Evolutionary conservation across 2,888 invertebrate genomes (phyloP), one percentile per base, ranked within the genome.

Genomic region (Leptinotarsa haldemani): DNA sequence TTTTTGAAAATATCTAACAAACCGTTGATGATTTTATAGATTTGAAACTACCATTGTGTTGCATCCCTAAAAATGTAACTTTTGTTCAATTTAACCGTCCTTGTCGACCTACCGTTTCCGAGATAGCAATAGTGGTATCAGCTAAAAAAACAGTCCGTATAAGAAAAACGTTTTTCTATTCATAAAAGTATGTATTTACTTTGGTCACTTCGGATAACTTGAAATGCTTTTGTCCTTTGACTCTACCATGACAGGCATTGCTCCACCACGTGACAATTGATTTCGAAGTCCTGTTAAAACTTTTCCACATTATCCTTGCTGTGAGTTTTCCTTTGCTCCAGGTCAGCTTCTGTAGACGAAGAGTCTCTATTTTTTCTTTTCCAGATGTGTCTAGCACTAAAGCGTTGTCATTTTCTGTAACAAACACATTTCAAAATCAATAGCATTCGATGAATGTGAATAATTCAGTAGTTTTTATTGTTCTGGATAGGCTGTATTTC

Each of bases 121-220:
- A n/a, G n/a, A n/a, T n/a, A n/a, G n/a, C n/a, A n/a, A n/a, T n/a
- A n/a, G n/a, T n/a, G n/a, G n/a, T n/a, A n/a, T n/a, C n/a, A n/a
- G n/a, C n/a, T n/a, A n/a, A n/a, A n/a, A n/a, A n/a, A n/a, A n/a
- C n/a, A n/a, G n/a, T n/a, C 22, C 4, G 5, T 5, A 30, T 5
- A 5, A 30, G 5, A 30, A 30, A 30, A 5, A 30, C 30, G 5
- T 30, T 30, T 30, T 7, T 7, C 30, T 30, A 30, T 30, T 30
- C 30, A 30, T 30, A 30, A 7, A 7, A 7, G 30, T 30, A 7
- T 7, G 40, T 40, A 9, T 78, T 81, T 88, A 91, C 91, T 87
- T 89, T 89, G 22, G 91, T 90, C n/a, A 88, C 88, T 13, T 89
- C 90, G 1, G 89, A 87, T 70, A 90, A 84, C 74, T 88, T 89